Conservation (phyloP, 2,797 vertebrate species). For the Poecilia picta region DNA sequence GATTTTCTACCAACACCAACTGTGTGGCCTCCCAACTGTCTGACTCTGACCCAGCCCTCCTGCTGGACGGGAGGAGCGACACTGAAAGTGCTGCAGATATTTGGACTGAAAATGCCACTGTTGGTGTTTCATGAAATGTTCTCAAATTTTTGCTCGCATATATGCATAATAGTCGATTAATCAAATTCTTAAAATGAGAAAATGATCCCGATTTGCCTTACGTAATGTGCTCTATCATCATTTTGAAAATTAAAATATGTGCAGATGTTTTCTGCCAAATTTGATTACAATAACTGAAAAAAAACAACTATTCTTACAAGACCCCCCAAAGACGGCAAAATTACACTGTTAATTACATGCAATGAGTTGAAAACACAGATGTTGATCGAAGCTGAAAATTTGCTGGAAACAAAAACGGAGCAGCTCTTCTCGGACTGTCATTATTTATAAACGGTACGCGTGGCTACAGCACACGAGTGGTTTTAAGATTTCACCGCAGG, state of each 20-base stretch:
- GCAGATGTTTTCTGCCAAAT: slow-evolving; percentile 5
- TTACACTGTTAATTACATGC: slow-evolving; percentile 35
- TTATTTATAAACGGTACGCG: slow-evolving; percentile 50
- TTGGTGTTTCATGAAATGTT: slow-evolving; percentile 18
- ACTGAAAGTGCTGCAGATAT: slow-evolving; percentile 10
- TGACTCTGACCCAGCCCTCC: slow-evolving; percentile 37
- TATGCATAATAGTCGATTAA: background rate
- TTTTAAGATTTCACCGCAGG: slow-evolving; percentile 42
- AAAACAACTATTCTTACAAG: slow-evolving; percentile 14
- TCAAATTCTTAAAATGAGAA: slow-evolving; percentile 2
- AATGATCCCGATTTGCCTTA: background rate
- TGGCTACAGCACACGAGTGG: slow-evolving; percentile 38
- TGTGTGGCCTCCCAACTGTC: slow-evolving; percentile 7
- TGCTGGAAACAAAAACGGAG: slow-evolving; percentile 44
- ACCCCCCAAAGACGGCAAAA: slow-evolving; percentile 35
- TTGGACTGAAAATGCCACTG: slow-evolving; percentile 16
- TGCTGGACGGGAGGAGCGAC: slow-evolving; percentile 31
- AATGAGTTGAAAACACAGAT: slow-evolving; percentile 46
- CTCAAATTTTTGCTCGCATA: slow-evolving; percentile 7
- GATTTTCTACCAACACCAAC: slow-evolving; percentile 34
- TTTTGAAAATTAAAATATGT: slow-evolving; percentile 6
- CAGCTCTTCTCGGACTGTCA: slow-evolving; percentile 41
- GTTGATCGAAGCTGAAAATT: slow-evolving; percentile 48
- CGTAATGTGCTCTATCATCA: background rate
- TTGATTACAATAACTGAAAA: slow-evolving; percentile 12